Conservation (phyloP, 2,888 invertebrate species). For the Linnaemya tessellans region DNA sequence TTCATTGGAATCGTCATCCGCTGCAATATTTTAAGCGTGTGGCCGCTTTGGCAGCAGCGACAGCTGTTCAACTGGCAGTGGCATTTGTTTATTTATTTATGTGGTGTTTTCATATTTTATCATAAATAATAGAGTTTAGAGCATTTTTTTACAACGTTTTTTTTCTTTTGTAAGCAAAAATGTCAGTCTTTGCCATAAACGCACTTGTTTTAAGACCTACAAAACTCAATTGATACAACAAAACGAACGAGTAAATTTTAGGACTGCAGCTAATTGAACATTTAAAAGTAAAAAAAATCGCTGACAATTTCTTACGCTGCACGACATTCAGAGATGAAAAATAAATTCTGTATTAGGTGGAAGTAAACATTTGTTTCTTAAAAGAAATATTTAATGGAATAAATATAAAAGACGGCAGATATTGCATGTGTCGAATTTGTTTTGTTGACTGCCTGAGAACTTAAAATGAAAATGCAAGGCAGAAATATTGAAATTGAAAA, state of each 20-base stretch:
- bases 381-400: too few relatives aligned
- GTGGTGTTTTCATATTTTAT: constrained; percentile 22
- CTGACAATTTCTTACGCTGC: constrained; percentile 30
- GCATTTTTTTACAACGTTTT: neutral
- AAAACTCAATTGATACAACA: constrained; percentile 66
- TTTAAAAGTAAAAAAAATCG: too few relatives aligned
- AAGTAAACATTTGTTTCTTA: neutral
- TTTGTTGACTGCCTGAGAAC: too few relatives aligned
- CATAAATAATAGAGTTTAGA: constrained; percentile 43
- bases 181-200: constrained; percentile 6
- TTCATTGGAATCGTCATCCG: constrained; percentile 9
- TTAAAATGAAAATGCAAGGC: too few relatives aligned
- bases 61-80: constrained; percentile 29
- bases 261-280: constrained; percentile 8
- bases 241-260: neutral
- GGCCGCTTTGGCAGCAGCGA: constrained; percentile 23
- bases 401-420: too few relatives aligned
- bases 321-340: constrained; percentile 37
- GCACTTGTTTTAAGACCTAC: constrained; percentile 64
- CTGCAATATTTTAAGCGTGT: constrained; percentile 2
- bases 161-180: neutral
- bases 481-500: too few relatives aligned
- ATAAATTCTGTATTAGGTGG: constrained; percentile 10
- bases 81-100: constrained; percentile 31
- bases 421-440: too few relatives aligned